phyloP scores from a whole-genome alignment of 1,140 invertebrate species.

The Lordiphosa clarofinis region DNA sequence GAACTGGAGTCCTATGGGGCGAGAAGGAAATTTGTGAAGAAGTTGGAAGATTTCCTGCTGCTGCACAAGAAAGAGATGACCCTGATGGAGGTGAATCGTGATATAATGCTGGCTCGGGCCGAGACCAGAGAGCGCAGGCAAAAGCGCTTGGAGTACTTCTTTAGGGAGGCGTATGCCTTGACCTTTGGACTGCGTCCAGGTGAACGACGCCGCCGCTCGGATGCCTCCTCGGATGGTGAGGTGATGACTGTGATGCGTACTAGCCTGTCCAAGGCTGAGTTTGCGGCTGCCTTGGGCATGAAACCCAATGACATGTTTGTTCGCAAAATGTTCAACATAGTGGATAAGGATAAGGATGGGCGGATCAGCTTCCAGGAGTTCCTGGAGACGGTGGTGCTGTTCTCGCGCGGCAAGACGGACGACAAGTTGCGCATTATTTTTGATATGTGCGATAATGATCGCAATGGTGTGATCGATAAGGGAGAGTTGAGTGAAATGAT shows the following conservation, averaged over 20 bases:
- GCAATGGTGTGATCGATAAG: conserved; percentile 97
- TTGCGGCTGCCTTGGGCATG: conserved; percentile 98
- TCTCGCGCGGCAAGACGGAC: conserved; percentile 94
- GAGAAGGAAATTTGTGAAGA: conserved; percentile 93
- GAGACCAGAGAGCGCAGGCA: conserved; percentile 97
- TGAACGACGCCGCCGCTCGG: conserved; percentile 85
- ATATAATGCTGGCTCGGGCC: conserved; percentile 94
- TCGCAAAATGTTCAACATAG: conserved; percentile 99
- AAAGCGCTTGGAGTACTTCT: conserved; percentile 97
- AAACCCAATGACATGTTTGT: conserved; percentile 97
- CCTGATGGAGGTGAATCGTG: conserved; percentile 82
- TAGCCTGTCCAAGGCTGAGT: conserved; percentile 95
- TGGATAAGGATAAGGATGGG: conserved; percentile 97
- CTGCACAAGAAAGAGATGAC: conserved; percentile 88
- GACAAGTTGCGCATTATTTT: conserved; percentile 98
- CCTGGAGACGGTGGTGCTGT: conserved; percentile 95
- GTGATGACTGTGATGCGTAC: conserved; percentile 95
- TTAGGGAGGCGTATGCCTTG: conserved; percentile 97
- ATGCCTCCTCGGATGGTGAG: conserved; percentile 89
- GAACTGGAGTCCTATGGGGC: conserved; percentile 92
- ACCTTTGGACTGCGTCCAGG: conserved; percentile 91
- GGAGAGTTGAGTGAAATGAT: conserved; percentile 96
- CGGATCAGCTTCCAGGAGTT: conserved; percentile 99
- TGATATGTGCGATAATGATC: conserved; percentile 99
- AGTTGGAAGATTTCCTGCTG: conserved; percentile 91